These are phyloP conservation scores for Megaceryle alcyon DNA, from an alignment of 2,797 vertebrate species.

Conservation along the genomic window DNA sequence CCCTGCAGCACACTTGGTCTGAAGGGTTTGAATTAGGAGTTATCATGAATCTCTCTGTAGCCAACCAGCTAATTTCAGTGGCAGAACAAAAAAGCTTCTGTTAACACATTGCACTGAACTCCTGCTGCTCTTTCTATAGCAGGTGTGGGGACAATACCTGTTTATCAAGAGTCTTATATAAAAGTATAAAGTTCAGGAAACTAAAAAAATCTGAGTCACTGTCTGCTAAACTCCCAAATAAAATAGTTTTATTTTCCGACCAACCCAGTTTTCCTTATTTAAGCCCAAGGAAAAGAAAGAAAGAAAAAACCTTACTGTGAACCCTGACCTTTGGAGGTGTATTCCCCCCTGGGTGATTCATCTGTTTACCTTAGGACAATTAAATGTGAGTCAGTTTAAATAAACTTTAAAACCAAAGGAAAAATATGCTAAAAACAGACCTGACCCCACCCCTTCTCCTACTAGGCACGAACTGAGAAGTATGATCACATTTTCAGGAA, in stretches of 20 bases:
- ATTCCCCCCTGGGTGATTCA: constrained; percentile 74
- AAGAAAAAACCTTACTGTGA: constrained; percentile 20
- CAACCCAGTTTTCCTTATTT: constrained; percentile 67
- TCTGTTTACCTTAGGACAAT: constrained; percentile 79
- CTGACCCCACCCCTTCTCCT: constrained; percentile 60
- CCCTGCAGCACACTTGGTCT: neutral
- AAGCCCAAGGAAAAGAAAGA: constrained; percentile 61
- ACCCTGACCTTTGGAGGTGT: constrained; percentile 72
- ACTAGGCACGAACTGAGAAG: constrained; percentile 38
- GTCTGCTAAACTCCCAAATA: constrained; percentile 80
- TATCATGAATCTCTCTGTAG: constrained; percentile 68
- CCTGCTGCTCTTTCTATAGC: constrained; percentile 75
- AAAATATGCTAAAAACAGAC: constrained; percentile 75
- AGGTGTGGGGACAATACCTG: constrained; percentile 78
- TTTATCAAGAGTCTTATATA: constrained; percentile 72
- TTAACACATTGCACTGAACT: constrained; percentile 62
- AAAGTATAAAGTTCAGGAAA: constrained; percentile 75
- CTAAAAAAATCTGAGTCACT: constrained; percentile 80
- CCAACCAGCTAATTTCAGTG: constrained; percentile 50
- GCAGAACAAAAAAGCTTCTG: constrained; percentile 74
- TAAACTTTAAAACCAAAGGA: constrained; percentile 74
- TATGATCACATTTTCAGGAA: constrained; percentile 62
- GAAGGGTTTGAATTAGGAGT: constrained; percentile 38
- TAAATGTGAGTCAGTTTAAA: constrained; percentile 81
- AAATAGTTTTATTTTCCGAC: constrained; percentile 78